phyloP scores from a whole-genome alignment of 92 coral and sea anemone genomes.

The Isaurus tuberculatus region DNA sequence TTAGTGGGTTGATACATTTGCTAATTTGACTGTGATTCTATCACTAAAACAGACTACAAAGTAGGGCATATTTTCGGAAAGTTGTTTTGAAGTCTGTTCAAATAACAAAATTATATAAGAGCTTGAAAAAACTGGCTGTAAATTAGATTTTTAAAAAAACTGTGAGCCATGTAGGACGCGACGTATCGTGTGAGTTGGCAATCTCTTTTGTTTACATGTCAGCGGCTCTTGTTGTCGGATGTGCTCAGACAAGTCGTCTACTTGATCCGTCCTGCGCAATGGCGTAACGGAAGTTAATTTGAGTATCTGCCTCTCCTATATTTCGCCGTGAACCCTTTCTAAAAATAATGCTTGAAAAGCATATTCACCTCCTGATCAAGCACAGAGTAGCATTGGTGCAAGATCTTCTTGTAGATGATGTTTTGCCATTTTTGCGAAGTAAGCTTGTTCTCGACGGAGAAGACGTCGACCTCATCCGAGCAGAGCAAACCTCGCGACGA shows the following conservation, averaged over 20 bases:
- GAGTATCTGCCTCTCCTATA: background rate
- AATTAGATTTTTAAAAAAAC: no score
- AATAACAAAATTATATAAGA: no score
- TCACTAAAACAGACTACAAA: no score
- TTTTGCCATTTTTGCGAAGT: conserved; percentile 78
- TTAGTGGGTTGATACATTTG: no score
- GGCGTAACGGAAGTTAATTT: conserved; percentile 24
- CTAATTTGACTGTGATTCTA: no score
- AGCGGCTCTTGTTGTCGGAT: conserved; percentile 26
- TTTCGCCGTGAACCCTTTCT: background rate
- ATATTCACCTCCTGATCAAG: conserved; percentile 83
- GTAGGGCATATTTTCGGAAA: no score
- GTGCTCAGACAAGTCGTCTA: background rate
- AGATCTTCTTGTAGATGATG: conserved; percentile 94
- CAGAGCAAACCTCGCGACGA: conserved; percentile 66
- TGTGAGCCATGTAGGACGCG: no score
- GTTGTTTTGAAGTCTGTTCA: no score
- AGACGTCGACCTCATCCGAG: conserved; percentile 77
- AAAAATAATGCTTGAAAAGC: conserved; percentile 81
- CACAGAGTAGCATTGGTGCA: conserved; percentile 70
- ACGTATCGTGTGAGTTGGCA: no score
- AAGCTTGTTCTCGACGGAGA: conserved; percentile 77
- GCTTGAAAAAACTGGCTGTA: no score
- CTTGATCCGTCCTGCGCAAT: conserved; percentile 33
- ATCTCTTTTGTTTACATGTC: background rate